Percentiles rank a stretch among this genome's conserved stretches.
Conservation (phyloP, 2,888 invertebrate genomes). For the Lasioglossum calceatum region DNA sequence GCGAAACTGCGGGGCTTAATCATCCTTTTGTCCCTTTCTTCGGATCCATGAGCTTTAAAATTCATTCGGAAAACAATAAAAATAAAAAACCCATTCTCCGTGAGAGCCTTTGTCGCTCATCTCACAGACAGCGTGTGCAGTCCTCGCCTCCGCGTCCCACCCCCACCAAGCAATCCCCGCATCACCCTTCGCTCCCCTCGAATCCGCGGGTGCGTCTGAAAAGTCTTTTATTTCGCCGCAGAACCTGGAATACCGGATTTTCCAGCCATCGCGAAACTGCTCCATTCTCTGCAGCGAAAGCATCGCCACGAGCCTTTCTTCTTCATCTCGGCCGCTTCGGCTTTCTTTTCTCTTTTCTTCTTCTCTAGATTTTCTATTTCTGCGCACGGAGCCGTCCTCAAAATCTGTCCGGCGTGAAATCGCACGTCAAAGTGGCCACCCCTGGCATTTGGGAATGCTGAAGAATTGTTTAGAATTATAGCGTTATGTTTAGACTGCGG, state of each 20-base stretch:
- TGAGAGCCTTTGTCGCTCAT: background rate
- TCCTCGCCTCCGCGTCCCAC: conserved; percentile 12
- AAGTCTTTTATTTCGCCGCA: conserved; percentile 26
- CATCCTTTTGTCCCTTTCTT: background rate
- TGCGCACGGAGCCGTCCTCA: conserved; percentile 11
- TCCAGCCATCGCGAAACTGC: conserved; percentile 19
- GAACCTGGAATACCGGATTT: conserved; percentile 25
- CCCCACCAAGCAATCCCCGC: conserved; percentile 4
- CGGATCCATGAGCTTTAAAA: background rate
- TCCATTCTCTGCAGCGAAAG: conserved; percentile 5
- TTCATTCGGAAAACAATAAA: conserved; percentile 8
- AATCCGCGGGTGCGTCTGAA: conserved; percentile 24
- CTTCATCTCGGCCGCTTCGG: background rate
- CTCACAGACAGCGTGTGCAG: background rate
- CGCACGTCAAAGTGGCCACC: conserved; percentile 26
- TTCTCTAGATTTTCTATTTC: background rate
- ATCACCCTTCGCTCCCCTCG: background rate
- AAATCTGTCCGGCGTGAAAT: conserved; percentile 54
- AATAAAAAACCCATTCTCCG: background rate
- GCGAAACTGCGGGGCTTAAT: background rate
- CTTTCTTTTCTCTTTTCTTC: background rate
- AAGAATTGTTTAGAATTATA: background rate
- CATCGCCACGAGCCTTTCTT: background rate
- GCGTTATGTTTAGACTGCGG: too few species aligned
- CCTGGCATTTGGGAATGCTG: background rate